A percentile compares a stretch with the other conserved stretches of the same genome.
These are phyloP conservation scores for Carpatolechia fugitivella DNA, from an alignment of 2,888 invertebrate species.

Conservation along the genomic window DNA sequence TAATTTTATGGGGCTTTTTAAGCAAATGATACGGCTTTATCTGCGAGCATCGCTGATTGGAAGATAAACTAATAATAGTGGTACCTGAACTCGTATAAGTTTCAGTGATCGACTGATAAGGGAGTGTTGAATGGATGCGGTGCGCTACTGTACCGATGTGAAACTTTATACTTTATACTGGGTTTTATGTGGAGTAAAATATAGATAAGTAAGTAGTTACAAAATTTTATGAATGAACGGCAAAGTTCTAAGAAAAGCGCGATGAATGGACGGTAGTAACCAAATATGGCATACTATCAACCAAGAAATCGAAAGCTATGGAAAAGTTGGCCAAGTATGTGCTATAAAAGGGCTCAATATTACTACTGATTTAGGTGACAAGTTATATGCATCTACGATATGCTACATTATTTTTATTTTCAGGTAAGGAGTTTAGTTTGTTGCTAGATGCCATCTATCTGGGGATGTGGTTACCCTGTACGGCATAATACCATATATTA, in stretches of 20 bases:
- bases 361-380: too few species aligned
- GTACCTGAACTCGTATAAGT: constrained; percentile 33
- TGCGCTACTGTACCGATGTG: constrained; percentile 2
- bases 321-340: not conserved
- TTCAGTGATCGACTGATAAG: constrained; percentile 27
- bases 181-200: not conserved
- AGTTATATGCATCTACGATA: too few species aligned
- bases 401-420: too few species aligned
- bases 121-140: constrained; percentile 9
- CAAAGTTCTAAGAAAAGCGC: not conserved
- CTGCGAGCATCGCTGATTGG: constrained; percentile 52
- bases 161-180: constrained; percentile 4
- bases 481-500: too few species aligned
- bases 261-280: not conserved
- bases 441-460: too few species aligned
- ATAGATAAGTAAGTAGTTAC: not conserved
- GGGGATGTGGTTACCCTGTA: too few species aligned
- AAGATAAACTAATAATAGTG: constrained; percentile 32
- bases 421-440: too few species aligned
- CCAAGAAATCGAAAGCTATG: not conserved
- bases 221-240: not conserved
- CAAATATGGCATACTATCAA: not conserved
- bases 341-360: too few species aligned
- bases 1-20: constrained; percentile 76
- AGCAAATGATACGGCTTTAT: constrained; percentile 77